These are phyloP conservation scores for Taeniopygia guttata DNA, from an alignment of 2,797 vertebrate species.

Conservation along the genomic window DNA sequence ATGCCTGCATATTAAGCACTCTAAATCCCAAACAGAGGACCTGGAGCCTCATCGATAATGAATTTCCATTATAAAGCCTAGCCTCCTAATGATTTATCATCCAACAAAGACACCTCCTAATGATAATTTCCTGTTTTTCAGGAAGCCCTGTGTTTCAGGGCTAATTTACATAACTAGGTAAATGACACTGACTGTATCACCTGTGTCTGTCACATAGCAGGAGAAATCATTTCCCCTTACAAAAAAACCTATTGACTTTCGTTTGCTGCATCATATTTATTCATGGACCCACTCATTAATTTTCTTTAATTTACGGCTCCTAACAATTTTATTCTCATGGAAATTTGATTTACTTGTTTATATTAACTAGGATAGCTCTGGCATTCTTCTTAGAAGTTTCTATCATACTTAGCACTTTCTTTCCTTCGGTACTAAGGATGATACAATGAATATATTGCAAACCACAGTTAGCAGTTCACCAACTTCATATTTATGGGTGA, in stretches of 20 bases:
- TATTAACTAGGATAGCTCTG: neutral
- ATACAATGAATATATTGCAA: neutral
- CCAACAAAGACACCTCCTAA: neutral
- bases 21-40: neutral
- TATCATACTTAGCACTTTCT: neutral
- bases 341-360: slow-evolving; percentile 19
- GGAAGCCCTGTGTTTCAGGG: neutral
- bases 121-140: slow-evolving; percentile 27
- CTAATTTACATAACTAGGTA: neutral
- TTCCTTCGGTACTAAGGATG: neutral
- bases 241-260: neutral
- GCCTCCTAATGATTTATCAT: slow-evolving; percentile 7
- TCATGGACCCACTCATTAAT: slow-evolving; percentile 33
- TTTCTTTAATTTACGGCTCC: slow-evolving; percentile 16
- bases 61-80: slow-evolving; percentile 9
- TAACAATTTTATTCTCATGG: neutral
- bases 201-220: neutral
- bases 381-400: neutral
- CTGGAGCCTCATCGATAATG: neutral
- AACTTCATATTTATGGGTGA: slow-evolving; percentile 44
- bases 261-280: slow-evolving; percentile 36
- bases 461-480: slow-evolving; percentile 2
- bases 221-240: neutral
- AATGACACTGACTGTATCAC: neutral
- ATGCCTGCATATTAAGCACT: neutral